Conservation (phyloP, 2,797 vertebrate species). For the Pangasius krempfi region DNA sequence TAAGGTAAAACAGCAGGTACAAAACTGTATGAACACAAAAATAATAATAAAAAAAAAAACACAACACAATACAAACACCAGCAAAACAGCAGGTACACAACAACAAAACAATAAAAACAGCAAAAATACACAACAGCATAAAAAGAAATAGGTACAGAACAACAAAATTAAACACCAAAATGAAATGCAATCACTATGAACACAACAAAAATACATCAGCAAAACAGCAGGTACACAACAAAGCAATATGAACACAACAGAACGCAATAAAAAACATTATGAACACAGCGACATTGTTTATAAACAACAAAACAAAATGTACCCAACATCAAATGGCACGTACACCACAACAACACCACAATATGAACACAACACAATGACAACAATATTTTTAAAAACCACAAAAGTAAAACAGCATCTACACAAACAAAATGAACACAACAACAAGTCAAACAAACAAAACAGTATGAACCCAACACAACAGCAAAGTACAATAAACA, state of each 20-base stretch:
- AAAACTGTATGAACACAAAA: neutral
- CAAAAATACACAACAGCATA: neutral
- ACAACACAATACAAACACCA: neutral
- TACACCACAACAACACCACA: no score
- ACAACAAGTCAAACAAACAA: neutral
- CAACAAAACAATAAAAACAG: neutral
- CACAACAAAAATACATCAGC: neutral
- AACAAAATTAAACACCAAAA: no score
- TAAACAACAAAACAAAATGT: neutral
- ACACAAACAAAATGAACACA: neutral
- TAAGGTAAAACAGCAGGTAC: neutral
- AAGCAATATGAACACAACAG: neutral
- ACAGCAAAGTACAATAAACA: neutral
- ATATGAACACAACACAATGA: neutral
- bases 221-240: neutral
- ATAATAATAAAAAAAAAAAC: neutral
- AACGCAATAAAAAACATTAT: neutral
- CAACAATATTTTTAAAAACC: neutral
- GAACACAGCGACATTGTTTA: neutral
- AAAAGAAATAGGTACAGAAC: neutral
- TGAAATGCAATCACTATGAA: no score
- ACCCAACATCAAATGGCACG: neutral
- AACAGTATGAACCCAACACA: no score
- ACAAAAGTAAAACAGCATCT: neutral
- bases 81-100: neutral